Percentiles rank a stretch among this genome's conserved stretches.
Evolutionary conservation across 2,113 vertebrate genomes (phyloP).

Genomic region (Dasypus novemcinctus): DNA sequence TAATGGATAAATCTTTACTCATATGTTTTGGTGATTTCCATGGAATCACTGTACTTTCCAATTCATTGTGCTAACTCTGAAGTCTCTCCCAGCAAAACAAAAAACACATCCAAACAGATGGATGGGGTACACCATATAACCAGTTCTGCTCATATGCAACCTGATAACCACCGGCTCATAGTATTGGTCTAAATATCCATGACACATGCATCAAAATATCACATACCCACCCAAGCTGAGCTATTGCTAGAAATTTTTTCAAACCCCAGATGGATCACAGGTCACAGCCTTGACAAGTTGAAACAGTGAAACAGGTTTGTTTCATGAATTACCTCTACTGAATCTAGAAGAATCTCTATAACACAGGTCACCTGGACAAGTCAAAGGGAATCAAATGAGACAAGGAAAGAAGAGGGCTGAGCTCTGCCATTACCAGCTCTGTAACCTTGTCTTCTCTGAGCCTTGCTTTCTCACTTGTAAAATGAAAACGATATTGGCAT

Average conservation of each 20-base stretch:
- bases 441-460: neutral
- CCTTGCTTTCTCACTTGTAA: neutral
- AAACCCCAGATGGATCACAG: neutral
- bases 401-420: neutral
- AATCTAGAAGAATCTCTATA: neutral
- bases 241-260: neutral
- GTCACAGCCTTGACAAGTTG: neutral
- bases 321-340: neutral
- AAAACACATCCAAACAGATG: neutral
- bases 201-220: neutral
- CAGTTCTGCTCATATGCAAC: neutral
- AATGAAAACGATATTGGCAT: neutral
- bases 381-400: neutral
- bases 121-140: neutral
- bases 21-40: neutral
- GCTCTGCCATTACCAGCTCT: neutral
- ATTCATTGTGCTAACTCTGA: neutral
- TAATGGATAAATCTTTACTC: neutral
- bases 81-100: neutral
- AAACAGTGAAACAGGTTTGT: neutral
- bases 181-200: neutral
- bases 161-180: neutral
- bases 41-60: neutral
- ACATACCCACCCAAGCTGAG: neutral
- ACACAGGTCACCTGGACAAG: neutral